phyloP scores from a whole-genome alignment of 1,140 invertebrate species.

The Pogonomyrmex barbatus region DNA sequence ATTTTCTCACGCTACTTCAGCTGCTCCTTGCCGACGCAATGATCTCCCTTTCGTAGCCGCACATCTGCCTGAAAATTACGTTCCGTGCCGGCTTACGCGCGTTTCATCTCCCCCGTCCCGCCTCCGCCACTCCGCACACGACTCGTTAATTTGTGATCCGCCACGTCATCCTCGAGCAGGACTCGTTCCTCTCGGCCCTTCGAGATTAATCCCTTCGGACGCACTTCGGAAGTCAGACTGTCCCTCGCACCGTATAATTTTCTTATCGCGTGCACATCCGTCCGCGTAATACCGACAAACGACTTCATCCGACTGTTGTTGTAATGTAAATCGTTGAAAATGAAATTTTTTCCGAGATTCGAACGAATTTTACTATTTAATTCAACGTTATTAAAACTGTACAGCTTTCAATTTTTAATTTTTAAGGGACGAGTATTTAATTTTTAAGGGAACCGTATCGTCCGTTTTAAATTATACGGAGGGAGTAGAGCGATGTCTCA shows the following conservation, averaged over 20 bases:
- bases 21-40: constrained; percentile 74
- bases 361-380: background rate
- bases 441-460: background rate
- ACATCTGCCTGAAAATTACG: constrained; percentile 76
- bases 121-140: too few relatives aligned
- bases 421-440: background rate
- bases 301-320: background rate
- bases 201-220: constrained; percentile 36
- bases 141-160: constrained; percentile 41
- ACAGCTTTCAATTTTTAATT: background rate
- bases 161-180: constrained; percentile 36
- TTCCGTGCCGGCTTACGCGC: constrained; percentile 50
- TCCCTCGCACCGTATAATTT: background rate
- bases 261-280: background rate
- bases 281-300: background rate
- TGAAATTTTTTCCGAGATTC: background rate
- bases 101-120: constrained; percentile 36
- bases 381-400: background rate
- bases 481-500: too few relatives aligned
- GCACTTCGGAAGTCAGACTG: constrained; percentile 8
- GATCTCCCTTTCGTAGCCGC: constrained; percentile 70
- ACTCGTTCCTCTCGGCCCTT: background rate
- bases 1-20: constrained; percentile 81
- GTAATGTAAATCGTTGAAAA: background rate
- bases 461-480: background rate